Evolutionary conservation across 2,797 vertebrate species (phyloP), one percentile per base, ranked within the genome.

Genomic region (Aulostomus chinensis): DNA sequence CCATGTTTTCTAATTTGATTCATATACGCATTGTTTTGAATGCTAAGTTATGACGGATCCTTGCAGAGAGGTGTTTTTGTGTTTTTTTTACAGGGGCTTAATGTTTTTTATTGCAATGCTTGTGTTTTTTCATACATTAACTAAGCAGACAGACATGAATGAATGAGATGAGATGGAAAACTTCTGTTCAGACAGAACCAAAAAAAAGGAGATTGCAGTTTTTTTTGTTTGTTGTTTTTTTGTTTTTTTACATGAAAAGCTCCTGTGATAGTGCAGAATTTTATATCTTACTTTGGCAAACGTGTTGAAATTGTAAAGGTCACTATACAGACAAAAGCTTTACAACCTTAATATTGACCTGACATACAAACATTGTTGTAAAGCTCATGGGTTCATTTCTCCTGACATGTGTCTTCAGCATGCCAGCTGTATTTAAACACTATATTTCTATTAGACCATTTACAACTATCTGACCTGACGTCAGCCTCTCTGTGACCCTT

Each of bases 11-110:
- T 78, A 85, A 78, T 78, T 88, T 83, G 81, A 78, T 68, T 88
- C 80, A 83, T 81, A 75, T 75, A 79, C 68, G 77, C 88, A 86
- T 89, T 80, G 80, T 86, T 90, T 82, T 82, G 86, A 88, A 90
- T 90, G 84, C 85, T 90, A 90, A 90, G 81, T 88, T 88, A 86
- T 85, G 84, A 81, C 59, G 55, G 69, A 55, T 83, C 60, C 55
- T 35, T 62, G 62, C 75, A 67, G 68, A 68, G 47, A 77, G 21
- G 43, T 68, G 61, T 26, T 70, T 62, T 46, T 38, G n/a, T 64
- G 38, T 59, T 40, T 45, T 45, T 62, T 59, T 78, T 68, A 26
- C 69, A 17, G 28, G 70, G 56, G 66, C 65, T 76, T 61, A 42
- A 61, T 71, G 85, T 85, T 88, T 85, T 84, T 76, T 83, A 76